These are phyloP conservation scores for Halichoeres trimaculatus DNA, from an alignment of 2,113 vertebrate genomes.

Conservation along the genomic window DNA sequence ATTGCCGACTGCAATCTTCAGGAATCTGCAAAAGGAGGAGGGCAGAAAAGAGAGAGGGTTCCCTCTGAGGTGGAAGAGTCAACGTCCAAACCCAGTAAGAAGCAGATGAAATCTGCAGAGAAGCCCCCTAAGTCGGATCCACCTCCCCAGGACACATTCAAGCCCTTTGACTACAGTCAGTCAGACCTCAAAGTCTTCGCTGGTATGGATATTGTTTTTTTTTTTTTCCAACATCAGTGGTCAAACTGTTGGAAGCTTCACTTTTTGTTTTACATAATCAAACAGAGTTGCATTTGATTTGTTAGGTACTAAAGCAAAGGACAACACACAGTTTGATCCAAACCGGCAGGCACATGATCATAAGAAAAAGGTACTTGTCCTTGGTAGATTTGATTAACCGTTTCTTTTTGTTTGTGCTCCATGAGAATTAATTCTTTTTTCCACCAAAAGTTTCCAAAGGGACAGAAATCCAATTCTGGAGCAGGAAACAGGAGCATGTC, in stretches of 20 bases:
- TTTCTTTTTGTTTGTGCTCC: background rate
- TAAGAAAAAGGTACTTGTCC: conserved; percentile 78
- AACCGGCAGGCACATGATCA: conserved; percentile 75
- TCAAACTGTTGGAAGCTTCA: background rate
- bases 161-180: conserved; percentile 93
- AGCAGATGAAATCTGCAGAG: conserved; percentile 81
- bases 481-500: conserved; percentile 91
- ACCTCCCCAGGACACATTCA: conserved; percentile 78
- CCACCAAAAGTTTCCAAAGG: conserved; percentile 84
- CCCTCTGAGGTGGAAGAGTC: conserved; percentile 73
- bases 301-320: conserved; percentile 81
- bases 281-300: conserved; percentile 2
- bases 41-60: conserved; percentile 85
- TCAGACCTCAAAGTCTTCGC: conserved; percentile 91
- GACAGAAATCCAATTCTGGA: conserved; percentile 80
- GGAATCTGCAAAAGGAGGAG: conserved; percentile 82
- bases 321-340: conserved; percentile 90
- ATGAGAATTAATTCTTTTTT: conserved; percentile 1
- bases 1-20: conserved; percentile 32
- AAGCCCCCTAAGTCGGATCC: conserved; percentile 67
- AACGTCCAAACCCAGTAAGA: conserved; percentile 85
- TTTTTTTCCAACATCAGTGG: background rate
- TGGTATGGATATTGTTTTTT: conserved; percentile 78
- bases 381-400: background rate
- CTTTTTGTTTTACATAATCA: background rate